Evolutionary conservation across 2,888 invertebrate species (phyloP).

Genomic region (Ypsolopha sequella): DNA sequence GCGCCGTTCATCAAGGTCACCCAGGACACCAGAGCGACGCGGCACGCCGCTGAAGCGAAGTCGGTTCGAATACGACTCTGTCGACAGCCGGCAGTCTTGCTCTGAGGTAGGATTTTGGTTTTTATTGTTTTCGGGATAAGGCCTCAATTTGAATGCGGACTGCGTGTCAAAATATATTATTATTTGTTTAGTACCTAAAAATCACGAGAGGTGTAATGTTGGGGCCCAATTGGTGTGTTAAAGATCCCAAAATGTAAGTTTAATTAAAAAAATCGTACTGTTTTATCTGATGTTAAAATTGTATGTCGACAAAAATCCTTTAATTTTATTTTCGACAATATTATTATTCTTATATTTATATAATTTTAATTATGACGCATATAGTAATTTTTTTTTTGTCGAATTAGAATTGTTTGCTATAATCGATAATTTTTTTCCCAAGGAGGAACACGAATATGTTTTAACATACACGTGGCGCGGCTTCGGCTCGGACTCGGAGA

Average conservation of each 20-base stretch:
- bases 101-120: conserved; percentile 37
- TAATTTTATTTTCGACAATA: too few species aligned
- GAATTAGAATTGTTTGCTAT: neutral
- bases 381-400: too few species aligned
- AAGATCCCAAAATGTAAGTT: too few species aligned
- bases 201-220: too few species aligned
- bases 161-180: too few species aligned
- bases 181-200: too few species aligned
- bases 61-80: conserved; percentile 26
- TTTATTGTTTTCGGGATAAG: neutral
- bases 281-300: too few species aligned
- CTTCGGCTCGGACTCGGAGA: conserved; percentile 75
- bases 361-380: too few species aligned
- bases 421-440: conserved; percentile 11
- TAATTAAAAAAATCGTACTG: too few species aligned
- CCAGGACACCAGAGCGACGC: conserved; percentile 18
- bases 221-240: too few species aligned
- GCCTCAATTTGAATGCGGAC: neutral
- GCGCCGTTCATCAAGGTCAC: conserved; percentile 13
- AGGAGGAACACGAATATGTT: conserved; percentile 63
- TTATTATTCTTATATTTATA: too few species aligned
- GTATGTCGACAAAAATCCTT: too few species aligned
- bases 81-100: conserved; percentile 57
- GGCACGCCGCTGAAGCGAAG: conserved; percentile 41
- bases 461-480: conserved; percentile 59